These are phyloP conservation scores for Yponomeuta evonymella DNA, from an alignment of 2,888 invertebrate species.

Conservation along the genomic window DNA sequence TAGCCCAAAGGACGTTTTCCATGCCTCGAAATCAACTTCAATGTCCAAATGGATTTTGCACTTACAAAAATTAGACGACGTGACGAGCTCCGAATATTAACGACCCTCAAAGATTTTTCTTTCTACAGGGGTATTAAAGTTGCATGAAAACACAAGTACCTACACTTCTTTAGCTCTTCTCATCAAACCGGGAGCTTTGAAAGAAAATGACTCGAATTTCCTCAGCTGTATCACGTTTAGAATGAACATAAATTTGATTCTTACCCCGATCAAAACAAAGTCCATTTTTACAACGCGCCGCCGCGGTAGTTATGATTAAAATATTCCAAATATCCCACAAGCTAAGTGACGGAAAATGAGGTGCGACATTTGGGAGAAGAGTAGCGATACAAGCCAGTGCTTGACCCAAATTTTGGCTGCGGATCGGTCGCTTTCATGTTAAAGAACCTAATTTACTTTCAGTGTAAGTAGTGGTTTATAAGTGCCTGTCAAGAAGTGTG, in stretches of 20 bases:
- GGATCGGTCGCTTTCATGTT: constrained; percentile 37
- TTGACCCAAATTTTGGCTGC: constrained; percentile 57
- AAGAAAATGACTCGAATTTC: constrained; percentile 30
- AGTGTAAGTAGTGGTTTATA: constrained; percentile 6
- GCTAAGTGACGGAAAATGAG: constrained; percentile 61
- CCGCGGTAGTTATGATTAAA: constrained; percentile 30
- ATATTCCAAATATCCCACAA: constrained; percentile 27
- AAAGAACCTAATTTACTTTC: constrained; percentile 36
- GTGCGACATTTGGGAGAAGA: constrained; percentile 52
- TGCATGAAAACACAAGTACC: constrained; percentile 39
- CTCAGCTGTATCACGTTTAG: constrained; percentile 13
- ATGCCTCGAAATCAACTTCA: neutral
- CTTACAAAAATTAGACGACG: constrained; percentile 49
- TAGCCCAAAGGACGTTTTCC: neutral
- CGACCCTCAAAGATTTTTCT: constrained; percentile 44
- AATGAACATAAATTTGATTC: constrained; percentile 22
- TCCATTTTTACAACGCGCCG: constrained; percentile 25
- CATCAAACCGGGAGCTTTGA: constrained; percentile 49
- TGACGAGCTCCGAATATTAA: constrained; percentile 59
- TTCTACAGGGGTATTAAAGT: constrained; percentile 49
- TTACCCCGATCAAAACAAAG: constrained; percentile 24
- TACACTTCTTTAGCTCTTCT: constrained; percentile 45
- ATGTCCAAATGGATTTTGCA: constrained; percentile 23
- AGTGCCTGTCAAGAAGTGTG: neutral
- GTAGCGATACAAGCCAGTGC: constrained; percentile 48